Conservation (phyloP, 2,888 invertebrate species). For the Bedellia somnulentella region DNA sequence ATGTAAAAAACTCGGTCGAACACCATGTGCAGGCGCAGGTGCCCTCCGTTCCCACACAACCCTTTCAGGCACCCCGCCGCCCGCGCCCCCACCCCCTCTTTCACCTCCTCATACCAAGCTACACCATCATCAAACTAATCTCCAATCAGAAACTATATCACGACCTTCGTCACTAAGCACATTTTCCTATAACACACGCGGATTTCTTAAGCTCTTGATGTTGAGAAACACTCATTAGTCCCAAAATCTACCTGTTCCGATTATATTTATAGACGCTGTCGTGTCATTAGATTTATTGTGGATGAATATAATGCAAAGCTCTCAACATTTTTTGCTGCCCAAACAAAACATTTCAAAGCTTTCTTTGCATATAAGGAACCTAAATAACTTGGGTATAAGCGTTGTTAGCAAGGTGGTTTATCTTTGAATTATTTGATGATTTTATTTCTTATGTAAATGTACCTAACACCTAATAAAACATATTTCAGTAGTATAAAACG, state of each 20-base stretch:
- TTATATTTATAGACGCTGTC: slow-evolving; percentile 54
- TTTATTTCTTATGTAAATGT: too few relatives aligned
- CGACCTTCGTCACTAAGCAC: slow-evolving; percentile 3
- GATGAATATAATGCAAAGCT: slow-evolving; percentile 57
- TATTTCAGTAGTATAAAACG: too few relatives aligned
- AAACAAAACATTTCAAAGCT: slow-evolving; percentile 14
- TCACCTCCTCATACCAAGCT: slow-evolving; percentile 7
- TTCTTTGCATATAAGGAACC: slow-evolving; percentile 4
- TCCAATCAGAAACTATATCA: slow-evolving; percentile 9
- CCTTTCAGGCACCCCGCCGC: slow-evolving; percentile 47
- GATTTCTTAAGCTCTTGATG: slow-evolving; percentile 16
- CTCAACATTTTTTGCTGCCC: slow-evolving; percentile 37
- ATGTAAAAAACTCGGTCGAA: slow-evolving; percentile 45
- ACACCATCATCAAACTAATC: background rate
- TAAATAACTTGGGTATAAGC: too few relatives aligned
- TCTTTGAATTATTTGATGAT: too few relatives aligned
- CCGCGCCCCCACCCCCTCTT: slow-evolving; percentile 18
- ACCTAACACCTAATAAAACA: too few relatives aligned
- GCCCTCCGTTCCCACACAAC: slow-evolving; percentile 63
- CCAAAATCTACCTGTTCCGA: slow-evolving; percentile 56
- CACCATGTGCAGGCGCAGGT: slow-evolving; percentile 60
- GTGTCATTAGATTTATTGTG: slow-evolving; percentile 61
- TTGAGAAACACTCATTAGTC: slow-evolving; percentile 28
- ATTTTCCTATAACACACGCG: slow-evolving; percentile 10
- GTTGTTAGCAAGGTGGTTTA: too few relatives aligned